These are phyloP conservation scores for Macrophya alboannulata DNA, from an alignment of 2,888 invertebrate genomes.

Conservation along the genomic window DNA sequence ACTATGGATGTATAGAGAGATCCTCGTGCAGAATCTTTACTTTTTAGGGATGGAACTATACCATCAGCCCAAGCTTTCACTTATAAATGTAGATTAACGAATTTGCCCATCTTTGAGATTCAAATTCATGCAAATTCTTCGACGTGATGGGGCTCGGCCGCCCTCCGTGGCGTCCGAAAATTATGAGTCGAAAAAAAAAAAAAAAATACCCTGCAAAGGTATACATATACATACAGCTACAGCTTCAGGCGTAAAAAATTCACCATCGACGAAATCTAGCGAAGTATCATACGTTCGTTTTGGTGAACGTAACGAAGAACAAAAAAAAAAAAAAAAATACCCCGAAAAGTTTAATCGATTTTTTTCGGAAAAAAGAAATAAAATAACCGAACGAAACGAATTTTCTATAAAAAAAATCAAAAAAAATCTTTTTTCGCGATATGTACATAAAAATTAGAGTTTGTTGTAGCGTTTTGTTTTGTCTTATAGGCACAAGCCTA, in stretches of 20 bases:
- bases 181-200: constrained; percentile 21
- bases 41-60: neutral
- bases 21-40: neutral
- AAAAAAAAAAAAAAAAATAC: no score
- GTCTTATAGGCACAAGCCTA: neutral
- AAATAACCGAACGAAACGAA: neutral
- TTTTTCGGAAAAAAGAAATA: neutral
- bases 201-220: neutral
- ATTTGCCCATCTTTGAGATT: constrained; percentile 66
- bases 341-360: no score
- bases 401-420: neutral
- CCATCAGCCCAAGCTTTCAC: constrained; percentile 17
- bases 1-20: neutral
- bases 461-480: neutral
- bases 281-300: neutral
- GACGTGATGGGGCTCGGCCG: neutral
- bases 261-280: neutral
- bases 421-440: neutral
- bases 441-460: neutral
- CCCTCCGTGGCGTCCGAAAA: constrained; percentile 12
- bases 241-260: neutral
- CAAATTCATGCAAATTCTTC: constrained; percentile 66
- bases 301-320: neutral
- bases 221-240: neutral
- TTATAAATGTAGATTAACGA: constrained; percentile 58